phyloP scores from a whole-genome alignment of 30 jellyfish, hydroid and myxozoan species.

The Catostylus mosaicus region DNA sequence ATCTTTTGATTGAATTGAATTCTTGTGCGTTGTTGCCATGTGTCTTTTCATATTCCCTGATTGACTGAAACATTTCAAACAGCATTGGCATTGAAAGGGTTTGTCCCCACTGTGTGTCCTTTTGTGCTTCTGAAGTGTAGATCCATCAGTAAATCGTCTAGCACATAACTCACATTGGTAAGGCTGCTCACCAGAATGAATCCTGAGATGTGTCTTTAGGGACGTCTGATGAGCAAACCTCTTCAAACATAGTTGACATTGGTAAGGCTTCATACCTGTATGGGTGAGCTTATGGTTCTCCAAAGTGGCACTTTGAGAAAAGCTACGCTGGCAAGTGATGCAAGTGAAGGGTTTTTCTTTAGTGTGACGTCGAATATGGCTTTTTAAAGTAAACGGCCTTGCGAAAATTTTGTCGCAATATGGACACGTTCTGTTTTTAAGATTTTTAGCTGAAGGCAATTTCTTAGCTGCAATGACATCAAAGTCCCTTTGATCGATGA shows the following conservation, averaged over 20 bases:
- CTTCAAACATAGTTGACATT: conserved; percentile 61
- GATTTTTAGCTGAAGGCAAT: conserved; percentile 16
- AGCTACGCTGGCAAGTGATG: conserved; percentile 65
- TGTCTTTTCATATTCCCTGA: conserved; percentile 87
- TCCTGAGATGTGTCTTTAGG: conserved; percentile 76
- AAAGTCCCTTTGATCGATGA: not conserved
- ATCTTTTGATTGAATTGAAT: not conserved
- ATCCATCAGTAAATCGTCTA: conserved; percentile 77
- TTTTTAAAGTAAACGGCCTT: conserved; percentile 75
- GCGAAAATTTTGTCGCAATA: conserved; percentile 65
- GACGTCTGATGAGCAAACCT: conserved; percentile 74
- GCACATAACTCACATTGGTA: conserved; percentile 64
- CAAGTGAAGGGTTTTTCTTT: conserved; percentile 72
- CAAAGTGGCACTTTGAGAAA: conserved; percentile 73
- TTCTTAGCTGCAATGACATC: not conserved
- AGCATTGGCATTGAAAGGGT: conserved; percentile 64
- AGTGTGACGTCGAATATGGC: conserved; percentile 81
- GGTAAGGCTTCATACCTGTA: conserved; percentile 79
- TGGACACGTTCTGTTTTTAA: conserved; percentile 68
- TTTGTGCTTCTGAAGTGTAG: conserved; percentile 79
- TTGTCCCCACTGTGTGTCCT: conserved; percentile 82
- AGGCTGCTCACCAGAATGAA: conserved; percentile 85
- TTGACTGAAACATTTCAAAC: conserved; percentile 70
- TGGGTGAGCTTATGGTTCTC: conserved; percentile 82
- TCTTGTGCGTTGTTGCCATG: conserved; percentile 68